Base-by-base conservation (phyloP, 2,888 invertebrate genomes). In the Leptinotarsa juncta region DNA sequence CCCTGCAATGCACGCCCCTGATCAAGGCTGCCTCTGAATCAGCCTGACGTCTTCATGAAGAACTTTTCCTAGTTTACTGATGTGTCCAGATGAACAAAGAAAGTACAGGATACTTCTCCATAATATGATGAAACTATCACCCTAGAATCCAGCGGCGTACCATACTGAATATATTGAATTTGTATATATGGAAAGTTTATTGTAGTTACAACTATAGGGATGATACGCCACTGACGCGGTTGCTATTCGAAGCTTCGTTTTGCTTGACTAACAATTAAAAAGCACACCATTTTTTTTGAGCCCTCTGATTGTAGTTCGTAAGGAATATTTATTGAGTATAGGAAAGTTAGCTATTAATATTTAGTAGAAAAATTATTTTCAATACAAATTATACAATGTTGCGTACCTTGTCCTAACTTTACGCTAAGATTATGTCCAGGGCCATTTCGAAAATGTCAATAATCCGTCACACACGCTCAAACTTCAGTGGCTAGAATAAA, bases 111-210 rank as follows among this genome's bases (percentile, higher is more conserved):
- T 74, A 75, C 70, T 70, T 75, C 72, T 79, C 67, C 79, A 75
- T 55, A 66, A 50, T 53, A 18, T 16, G 65, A 60, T 60, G 55
- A 70, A 57, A 68, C 20, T 51, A 50, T 69, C 67, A 70, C 73
- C 70, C 65, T 51, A 12, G 67, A 55, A 53, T 15, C 74, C 80
- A 78, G 75, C 65, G 76, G 72, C 80, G 79, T 77, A 72, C 65
- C 72, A 74, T 78, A 72, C 53, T 70, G 67, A 68, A 72, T 75
- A 65, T 67, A 72, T 72, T 70, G 70, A 79, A 81, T 82, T 82
- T 85, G 85, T 85, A 85, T 84, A 85, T 85, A 85, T 82, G 84
- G 83, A 85, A 82, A 84, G 84, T 84, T 84, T 81, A 79, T 82
- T 81, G 79, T 81, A 82, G 79, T 76, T 76, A 77, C 74, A 74